Base-by-base conservation (phyloP, 2,888 invertebrate genomes). In the Agriopis leucophaearia region DNA sequence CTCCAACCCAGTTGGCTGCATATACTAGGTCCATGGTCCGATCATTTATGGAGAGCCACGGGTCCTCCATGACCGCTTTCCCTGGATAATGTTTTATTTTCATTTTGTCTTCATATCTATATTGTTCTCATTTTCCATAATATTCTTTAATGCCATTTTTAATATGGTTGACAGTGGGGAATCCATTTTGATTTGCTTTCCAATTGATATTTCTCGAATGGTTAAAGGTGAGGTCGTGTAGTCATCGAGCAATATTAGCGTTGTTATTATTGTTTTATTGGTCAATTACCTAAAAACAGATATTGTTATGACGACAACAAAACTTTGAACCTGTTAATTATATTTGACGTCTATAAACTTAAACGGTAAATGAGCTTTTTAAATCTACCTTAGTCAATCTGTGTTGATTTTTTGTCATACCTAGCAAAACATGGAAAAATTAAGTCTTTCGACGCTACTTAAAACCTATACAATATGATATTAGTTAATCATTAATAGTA, bases 81-180 rank as follows among this genome's bases (percentile, higher is more conserved):
- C 97, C 97, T 51, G 97, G 97, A 88, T 97, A 97, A 81, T 96
- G 96, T 87, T 97, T 96, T 75, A 97, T 96, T 95, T 97, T 97
- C 97, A 97, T 97, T 86, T 81, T 92, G 88, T 73, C 67, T 74
- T 70, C 40, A 60, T 72, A 78, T 71, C 74, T 56, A 65, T 52
- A 27, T 10, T 57, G 1, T 40, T 64, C 9, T 51, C 42, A 44
- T 54, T 67, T 59, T 16, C 16, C 47, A 52, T 6, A 56, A 35
- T n/a, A 47, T 38, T 42, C 7, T 51, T 15, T 7, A 56, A 35
- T n/a, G 40, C 42, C 38, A 55, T 12, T 74, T 62, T 50, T 65
- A 48, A 60, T 59, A 64, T 72, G 36, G 55, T 73, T 70, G 70
- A 72, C 67, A 72, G 68, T 64, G 65, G 74, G 74, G 78, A 78